These are phyloP conservation scores for Megalops atlanticus DNA, from an alignment of 2,113 vertebrate species.

Conservation along the genomic window DNA sequence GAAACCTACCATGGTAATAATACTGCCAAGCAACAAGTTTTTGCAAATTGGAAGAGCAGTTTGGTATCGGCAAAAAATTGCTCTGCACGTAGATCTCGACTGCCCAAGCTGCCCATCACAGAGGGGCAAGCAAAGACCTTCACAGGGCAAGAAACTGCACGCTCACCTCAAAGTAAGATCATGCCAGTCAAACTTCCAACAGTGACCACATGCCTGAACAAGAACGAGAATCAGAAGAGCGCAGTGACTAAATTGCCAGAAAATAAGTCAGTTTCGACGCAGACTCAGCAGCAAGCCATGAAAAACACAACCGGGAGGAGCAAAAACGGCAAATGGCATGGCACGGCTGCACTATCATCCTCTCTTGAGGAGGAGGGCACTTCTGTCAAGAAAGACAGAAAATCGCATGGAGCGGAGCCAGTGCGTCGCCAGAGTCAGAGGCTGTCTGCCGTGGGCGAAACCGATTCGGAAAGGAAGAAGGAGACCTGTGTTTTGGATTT, in stretches of 20 bases:
- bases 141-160: not conserved
- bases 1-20: not conserved
- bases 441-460: not conserved
- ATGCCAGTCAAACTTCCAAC: not conserved
- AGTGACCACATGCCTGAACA: not conserved
- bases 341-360: no score
- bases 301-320: not conserved
- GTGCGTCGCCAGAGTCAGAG: not conserved
- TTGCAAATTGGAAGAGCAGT: conserved; percentile 46
- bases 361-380: not conserved
- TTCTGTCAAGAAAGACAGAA: no score
- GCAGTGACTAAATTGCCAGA: not conserved
- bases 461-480: not conserved
- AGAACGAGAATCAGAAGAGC: not conserved
- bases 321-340: no score
- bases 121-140: not conserved
- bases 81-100: not conserved
- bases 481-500: conserved; percentile 51
- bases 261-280: not conserved
- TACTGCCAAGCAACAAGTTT: conserved; percentile 38
- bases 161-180: not conserved
- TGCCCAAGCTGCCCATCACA: not conserved
- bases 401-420: not conserved
- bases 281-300: not conserved
- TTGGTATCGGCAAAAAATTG: conserved; percentile 1